Conservation (phyloP, 1,140 invertebrate species). For the Lepidurus couesii region DNA sequence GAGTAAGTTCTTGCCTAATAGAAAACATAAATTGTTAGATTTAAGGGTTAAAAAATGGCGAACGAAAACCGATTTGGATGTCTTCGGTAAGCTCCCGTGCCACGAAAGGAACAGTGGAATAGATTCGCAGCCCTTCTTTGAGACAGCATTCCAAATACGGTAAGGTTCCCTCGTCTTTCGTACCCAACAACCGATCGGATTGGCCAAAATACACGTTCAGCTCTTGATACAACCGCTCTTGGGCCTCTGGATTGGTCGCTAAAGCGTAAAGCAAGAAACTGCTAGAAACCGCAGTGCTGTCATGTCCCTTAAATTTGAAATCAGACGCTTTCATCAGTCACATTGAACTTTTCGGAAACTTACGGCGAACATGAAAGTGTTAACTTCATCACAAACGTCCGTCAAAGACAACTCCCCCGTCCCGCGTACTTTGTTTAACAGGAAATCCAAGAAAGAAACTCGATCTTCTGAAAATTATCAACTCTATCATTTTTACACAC, state of each 20-base stretch:
- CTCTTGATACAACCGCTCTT: constrained; percentile 44
- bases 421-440: constrained; percentile 47
- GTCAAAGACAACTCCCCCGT: constrained; percentile 44
- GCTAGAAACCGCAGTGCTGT: constrained; percentile 49
- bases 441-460: constrained; percentile 54
- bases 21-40: constrained; percentile 15
- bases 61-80: constrained; percentile 42
- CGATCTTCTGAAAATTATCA: constrained; percentile 39
- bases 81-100: constrained; percentile 46
- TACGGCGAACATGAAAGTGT: constrained; percentile 49
- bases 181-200: constrained; percentile 14
- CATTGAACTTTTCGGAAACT: not conserved
- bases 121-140: constrained; percentile 56
- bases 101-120: constrained; percentile 59
- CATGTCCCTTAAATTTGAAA: constrained; percentile 47
- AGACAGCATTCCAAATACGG: constrained; percentile 59
- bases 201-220: constrained; percentile 30
- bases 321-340: not conserved
- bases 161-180: constrained; percentile 42
- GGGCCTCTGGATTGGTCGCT: constrained; percentile 46
- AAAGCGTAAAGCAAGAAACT: constrained; percentile 45
- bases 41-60: not conserved
- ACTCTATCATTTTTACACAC: too few species aligned
- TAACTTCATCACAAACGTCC: constrained; percentile 50
- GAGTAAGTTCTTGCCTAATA: constrained; percentile 32